Evolutionary conservation across 2,113 vertebrate species (phyloP).

Genomic region (Ictalurus punctatus): DNA sequence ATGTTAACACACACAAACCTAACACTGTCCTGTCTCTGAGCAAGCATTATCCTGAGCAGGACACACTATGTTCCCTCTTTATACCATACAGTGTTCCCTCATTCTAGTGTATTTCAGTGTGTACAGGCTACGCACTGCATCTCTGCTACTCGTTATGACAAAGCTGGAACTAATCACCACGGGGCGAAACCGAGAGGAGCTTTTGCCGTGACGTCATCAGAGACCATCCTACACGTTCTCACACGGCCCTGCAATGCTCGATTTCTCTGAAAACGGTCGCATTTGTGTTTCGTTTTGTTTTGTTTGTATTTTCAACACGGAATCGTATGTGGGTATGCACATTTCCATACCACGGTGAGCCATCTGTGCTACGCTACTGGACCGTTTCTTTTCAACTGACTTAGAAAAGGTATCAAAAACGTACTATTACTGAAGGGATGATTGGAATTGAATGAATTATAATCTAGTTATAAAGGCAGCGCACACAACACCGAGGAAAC

Average conservation of each 20-base stretch:
- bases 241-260: neutral
- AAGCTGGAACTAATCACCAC: neutral
- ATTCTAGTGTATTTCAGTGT: neutral
- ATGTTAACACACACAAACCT: no score
- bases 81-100: neutral
- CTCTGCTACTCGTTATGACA: neutral
- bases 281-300: neutral
- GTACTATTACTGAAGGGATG: neutral
- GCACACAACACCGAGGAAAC: neutral
- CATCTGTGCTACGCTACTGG: neutral
- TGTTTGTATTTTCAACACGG: neutral
- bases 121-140: neutral
- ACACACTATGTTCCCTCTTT: neutral
- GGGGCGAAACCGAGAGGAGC: neutral
- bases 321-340: neutral
- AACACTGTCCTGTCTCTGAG: no score
- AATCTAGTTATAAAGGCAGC: neutral
- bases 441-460: neutral
- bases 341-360: neutral
- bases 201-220: neutral
- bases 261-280: neutral
- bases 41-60: no score
- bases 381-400: neutral
- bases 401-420: neutral
- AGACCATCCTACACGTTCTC: neutral